Percentiles rank a stretch among this genome's conserved stretches.
Conservation (phyloP, 2,113 vertebrate species). For the Otis tarda region DNA sequence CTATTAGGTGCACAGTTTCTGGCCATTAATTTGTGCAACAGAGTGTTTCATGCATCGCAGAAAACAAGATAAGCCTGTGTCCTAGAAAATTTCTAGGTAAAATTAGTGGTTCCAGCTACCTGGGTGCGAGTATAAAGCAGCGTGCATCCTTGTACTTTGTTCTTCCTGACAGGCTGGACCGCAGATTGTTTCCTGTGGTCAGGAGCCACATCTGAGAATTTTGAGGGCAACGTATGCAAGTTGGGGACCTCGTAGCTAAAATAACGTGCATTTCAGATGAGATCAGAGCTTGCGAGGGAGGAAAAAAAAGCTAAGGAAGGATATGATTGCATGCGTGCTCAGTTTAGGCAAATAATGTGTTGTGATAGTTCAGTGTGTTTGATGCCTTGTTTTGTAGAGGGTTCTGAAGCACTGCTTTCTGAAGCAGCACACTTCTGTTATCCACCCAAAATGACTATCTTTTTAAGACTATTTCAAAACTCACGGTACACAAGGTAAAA, state of each 20-base stretch:
- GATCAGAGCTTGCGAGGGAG: neutral
- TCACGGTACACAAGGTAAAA: neutral
- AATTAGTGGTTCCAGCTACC: neutral
- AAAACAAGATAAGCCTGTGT: neutral
- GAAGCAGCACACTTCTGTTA: neutral
- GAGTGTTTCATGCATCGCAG: neutral
- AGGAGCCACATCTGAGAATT: constrained; percentile 19
- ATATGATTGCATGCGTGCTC: neutral
- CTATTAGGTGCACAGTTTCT: neutral
- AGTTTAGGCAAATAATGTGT: neutral
- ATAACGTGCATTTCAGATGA: neutral
- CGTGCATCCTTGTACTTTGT: neutral
- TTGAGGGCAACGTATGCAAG: neutral
- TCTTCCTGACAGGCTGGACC: neutral
- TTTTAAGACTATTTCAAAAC: neutral
- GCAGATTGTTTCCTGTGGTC: neutral
- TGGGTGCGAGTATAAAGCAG: neutral
- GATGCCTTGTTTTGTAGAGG: neutral
- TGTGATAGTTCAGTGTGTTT: neutral
- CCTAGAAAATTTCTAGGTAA: neutral
- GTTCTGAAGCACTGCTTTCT: neutral
- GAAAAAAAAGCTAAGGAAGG: neutral
- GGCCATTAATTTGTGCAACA: neutral
- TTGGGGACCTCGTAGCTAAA: neutral
- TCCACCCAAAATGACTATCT: neutral